Conservation (phyloP, 2,797 vertebrate genomes). For the Borostomias antarcticus region DNA sequence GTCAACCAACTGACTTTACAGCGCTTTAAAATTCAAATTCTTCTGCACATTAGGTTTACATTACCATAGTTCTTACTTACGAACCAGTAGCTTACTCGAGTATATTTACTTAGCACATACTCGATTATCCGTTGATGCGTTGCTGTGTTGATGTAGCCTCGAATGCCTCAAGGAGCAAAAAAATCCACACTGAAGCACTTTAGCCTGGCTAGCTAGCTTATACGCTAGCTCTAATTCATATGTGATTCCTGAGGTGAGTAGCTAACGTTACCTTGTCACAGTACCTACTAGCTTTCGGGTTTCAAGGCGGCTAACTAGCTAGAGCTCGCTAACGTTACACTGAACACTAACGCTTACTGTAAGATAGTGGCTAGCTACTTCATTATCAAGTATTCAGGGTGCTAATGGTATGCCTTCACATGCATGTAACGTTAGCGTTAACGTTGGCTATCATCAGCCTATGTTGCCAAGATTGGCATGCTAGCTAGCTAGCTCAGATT, state of each 20-base stretch:
- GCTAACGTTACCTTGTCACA: background rate
- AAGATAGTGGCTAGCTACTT: too few relatives aligned
- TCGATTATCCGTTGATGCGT: constrained; percentile 68
- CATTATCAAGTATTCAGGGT: too few relatives aligned
- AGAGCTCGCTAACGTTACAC: constrained; percentile 15
- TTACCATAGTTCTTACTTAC: constrained; percentile 66
- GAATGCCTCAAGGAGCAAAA: constrained; percentile 94
- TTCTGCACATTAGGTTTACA: constrained; percentile 77
- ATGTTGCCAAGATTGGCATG: too few relatives aligned
- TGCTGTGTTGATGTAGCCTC: constrained; percentile 87
- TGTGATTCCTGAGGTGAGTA: constrained; percentile 92
- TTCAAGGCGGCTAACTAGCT: constrained; percentile 1
- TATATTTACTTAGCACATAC: constrained; percentile 51
- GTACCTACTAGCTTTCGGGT: too few relatives aligned
- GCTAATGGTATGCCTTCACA: too few relatives aligned
- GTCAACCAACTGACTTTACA: constrained; percentile 80
- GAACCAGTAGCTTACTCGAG: constrained; percentile 48
- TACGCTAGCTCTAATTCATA: constrained; percentile 76
- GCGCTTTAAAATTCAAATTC: constrained; percentile 76
- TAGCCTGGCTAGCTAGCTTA: constrained; percentile 77
- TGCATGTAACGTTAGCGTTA: too few relatives aligned
- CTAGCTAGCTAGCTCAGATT: too few relatives aligned
- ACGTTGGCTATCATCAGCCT: too few relatives aligned
- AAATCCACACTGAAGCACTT: constrained; percentile 99
- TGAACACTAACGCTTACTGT: too few relatives aligned